Base-by-base conservation (phyloP, 2,888 invertebrate genomes). In the Drosophila emarginata region DNA sequence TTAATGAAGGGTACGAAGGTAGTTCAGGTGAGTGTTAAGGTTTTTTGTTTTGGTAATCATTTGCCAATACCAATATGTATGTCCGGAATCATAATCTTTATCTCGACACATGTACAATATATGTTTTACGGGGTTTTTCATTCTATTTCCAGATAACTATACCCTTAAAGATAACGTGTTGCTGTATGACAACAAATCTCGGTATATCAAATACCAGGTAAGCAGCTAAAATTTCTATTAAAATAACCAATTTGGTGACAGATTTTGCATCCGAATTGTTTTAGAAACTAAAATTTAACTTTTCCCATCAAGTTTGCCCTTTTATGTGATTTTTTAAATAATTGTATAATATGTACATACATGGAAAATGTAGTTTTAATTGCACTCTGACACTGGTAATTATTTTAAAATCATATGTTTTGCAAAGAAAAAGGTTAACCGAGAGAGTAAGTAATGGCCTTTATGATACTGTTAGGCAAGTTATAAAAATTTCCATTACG, bases 11-110 rank as follows among this genome's bases (percentile, higher is more conserved):
- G 45, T 12, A 21, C 45, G 45, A 45, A 45, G 45, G 45, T 12
- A 18, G 45, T 18, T 18, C 9, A 9, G 26, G 26, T 26, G 26
- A 1, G 6, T 26, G 26, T 14, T 5, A 14, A 39, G 0, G 9
- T 15, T 15, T 40, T 9, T 45, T 45, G 4, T 15, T 45, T 45
- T 4, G 18, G 18, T 45, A 21, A 21, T 45, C 21, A 2, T 9
- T 45, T 45, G 18, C 18, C 45, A 45, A 37, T n/a, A n/a, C n/a
- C 37, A 37, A 45, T 12, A 45, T 11, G 32, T 32, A 32, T 18
- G 45, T 21, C 45, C 21, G 45, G 45, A 45, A 45, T 11, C 45
- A 45, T 45, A 45, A 45, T 45, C 45, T 21, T 45, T 45, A 45
- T 21, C 45, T 21, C 18, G 12, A 45, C 45, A 45, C 45, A 18